Conservation (phyloP, 2,888 invertebrate genomes). For the Scaptomyza parva region DNA sequence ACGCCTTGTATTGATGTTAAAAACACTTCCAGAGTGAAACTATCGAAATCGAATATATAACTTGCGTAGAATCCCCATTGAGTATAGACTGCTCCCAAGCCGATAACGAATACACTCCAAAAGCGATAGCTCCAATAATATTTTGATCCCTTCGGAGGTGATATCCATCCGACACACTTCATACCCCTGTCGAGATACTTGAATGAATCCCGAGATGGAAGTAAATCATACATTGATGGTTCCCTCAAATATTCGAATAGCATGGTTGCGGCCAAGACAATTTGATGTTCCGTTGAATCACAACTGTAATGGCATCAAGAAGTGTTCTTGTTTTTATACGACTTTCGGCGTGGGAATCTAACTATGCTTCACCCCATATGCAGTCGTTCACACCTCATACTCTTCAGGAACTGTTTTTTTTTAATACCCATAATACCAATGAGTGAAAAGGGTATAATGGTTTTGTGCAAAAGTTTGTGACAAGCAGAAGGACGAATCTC, state of each 20-base stretch:
- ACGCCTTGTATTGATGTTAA: slow-evolving; percentile 42
- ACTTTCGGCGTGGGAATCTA: background rate
- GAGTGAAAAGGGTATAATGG: too few relatives aligned
- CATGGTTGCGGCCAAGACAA: slow-evolving; percentile 15
- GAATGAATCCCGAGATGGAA: slow-evolving; percentile 39
- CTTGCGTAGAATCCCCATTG: slow-evolving; percentile 42
- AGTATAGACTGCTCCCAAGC: slow-evolving; percentile 13
- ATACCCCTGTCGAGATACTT: slow-evolving; percentile 41
- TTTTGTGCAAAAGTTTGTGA: too few relatives aligned
- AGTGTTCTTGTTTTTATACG: slow-evolving; percentile 19
- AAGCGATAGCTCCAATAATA: slow-evolving; percentile 8
- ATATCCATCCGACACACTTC: slow-evolving; percentile 42
- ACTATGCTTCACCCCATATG: slow-evolving; percentile 18
- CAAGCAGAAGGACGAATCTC: too few relatives aligned
- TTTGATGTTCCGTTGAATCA: background rate
- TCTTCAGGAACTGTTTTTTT: background rate
- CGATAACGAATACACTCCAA: slow-evolving; percentile 1
- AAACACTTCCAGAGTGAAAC: slow-evolving; percentile 35
- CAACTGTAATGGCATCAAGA: slow-evolving; percentile 10
- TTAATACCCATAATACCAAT: too few relatives aligned
- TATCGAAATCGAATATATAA: slow-evolving; percentile 27
- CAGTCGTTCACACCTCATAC: slow-evolving; percentile 30
- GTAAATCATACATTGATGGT: background rate
- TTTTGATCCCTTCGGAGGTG: background rate
- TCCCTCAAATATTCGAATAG: slow-evolving; percentile 33